phyloP scores from a whole-genome alignment of 2,797 vertebrate species.

The Dicrostonyx torquatus region DNA sequence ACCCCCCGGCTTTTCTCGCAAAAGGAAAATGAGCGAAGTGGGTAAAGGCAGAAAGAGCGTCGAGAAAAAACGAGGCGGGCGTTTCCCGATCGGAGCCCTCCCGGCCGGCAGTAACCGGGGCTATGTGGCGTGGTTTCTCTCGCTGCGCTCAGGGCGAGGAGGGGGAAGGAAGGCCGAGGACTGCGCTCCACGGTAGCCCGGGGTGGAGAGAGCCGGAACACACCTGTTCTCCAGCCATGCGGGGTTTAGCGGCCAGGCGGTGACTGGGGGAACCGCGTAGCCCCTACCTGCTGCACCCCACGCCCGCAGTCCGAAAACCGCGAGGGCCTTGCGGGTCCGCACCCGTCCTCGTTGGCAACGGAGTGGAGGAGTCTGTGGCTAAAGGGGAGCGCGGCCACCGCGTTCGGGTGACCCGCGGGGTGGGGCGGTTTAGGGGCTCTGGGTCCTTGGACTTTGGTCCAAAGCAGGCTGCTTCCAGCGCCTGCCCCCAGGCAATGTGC shows the following conservation, averaged over 20 bases:
- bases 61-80: constrained; percentile 56
- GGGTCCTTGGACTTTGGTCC: constrained; percentile 54
- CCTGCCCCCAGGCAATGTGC: not conserved
- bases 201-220: not conserved
- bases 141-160: not conserved
- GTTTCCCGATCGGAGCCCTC: constrained; percentile 40
- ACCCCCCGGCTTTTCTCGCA: not conserved
- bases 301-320: constrained; percentile 27
- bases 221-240: constrained; percentile 74
- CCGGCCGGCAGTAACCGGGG: not conserved
- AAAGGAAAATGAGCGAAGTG: constrained; percentile 5
- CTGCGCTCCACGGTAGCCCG: not conserved
- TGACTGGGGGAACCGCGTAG: not conserved
- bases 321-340: not conserved
- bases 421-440: constrained; percentile 51
- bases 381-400: constrained; percentile 4
- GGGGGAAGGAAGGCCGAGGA: constrained; percentile 46
- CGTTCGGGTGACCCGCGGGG: constrained; percentile 66
- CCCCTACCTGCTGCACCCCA: constrained; percentile 57
- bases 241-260: not conserved
- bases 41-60: constrained; percentile 57
- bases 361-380: constrained; percentile 60
- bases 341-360: not conserved
- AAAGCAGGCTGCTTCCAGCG: constrained; percentile 19
- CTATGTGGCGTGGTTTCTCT: constrained; percentile 33